Evolutionary conservation across 2,797 vertebrate species (phyloP), one percentile per base, ranked within the genome.

Genomic region (Melanotaenia nigrans): DNA sequence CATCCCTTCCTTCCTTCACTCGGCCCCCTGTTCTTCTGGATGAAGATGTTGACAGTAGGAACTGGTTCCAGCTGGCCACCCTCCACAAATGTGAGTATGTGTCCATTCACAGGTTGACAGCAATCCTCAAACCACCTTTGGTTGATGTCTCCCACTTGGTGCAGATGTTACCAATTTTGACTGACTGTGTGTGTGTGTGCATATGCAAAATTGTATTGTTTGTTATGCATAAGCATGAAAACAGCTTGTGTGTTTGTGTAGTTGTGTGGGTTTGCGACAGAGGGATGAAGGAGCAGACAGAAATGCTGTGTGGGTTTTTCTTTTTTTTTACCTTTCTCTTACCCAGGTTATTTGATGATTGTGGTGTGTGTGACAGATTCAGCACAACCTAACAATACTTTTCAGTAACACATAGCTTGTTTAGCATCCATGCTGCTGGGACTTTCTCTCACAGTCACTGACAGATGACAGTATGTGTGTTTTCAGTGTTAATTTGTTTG

Each of bases 31-130:
- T 30, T 56, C 65, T 78, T 82, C 57, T 3, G 71, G 77, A 93
- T 92, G 85, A 92, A 92, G 90, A 93, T 87, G 86, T 91, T 87
- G 87, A 90, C 85, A 86, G 85, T 54, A 68, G 54, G 76, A 89
- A 87, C 84, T 76, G 89, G 86, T 91, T 92, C 90, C 86, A 90
- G 82, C 87, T 93, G 92, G 90, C 80, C 59, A 63, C 71, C 61
- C 5, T 81, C 75, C 89, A 84, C 85, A 38, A 51, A 74, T 71
- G 77, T 49, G 56, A 71, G 64, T 62, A 60, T 51, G 80, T 35
- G 38, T 69, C 65, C 57, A 30, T 22, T 24, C 33, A 40, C 38
- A 66, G 64, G 76, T 64, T 32, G 64, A 35, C 75, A 54, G 36
- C 56, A 66, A 81, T 68, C 79, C 68, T 63, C 40, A 68, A 75